Evolutionary conservation across 2,113 vertebrate species (phyloP).

Genomic region (Callocephalon fimbriatum): DNA sequence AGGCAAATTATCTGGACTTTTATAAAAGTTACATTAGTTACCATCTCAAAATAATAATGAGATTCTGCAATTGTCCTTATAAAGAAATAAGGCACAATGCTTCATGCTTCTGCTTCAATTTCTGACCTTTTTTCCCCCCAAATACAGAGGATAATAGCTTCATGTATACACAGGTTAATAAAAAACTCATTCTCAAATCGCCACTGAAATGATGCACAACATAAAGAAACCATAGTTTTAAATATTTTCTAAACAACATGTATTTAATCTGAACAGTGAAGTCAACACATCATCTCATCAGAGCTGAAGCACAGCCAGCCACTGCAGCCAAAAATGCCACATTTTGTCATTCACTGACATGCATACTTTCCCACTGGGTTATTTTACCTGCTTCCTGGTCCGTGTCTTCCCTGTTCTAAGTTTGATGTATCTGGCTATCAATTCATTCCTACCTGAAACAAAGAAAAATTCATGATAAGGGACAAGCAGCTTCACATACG

Average conservation of each 20-base stretch:
- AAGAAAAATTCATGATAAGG: constrained; percentile 72
- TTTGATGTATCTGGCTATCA: constrained; percentile 99
- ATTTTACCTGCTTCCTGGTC: constrained; percentile 98
- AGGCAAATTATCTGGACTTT: constrained; percentile 6
- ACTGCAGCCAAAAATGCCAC: constrained; percentile 72
- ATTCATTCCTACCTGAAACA: constrained; percentile 96
- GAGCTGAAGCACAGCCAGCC: constrained; percentile 80
- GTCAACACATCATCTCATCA: constrained; percentile 61
- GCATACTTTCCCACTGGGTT: constrained; percentile 56
- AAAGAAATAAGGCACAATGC: neutral
- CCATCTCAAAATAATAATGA: neutral
- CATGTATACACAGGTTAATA: neutral
- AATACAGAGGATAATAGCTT: neutral
- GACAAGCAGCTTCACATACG: neutral
- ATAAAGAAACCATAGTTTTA: neutral
- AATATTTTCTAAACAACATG: constrained; percentile 30
- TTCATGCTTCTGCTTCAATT: neutral
- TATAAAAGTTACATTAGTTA: constrained; percentile 29
- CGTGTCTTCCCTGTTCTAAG: constrained; percentile 98
- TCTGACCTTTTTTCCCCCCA: neutral
- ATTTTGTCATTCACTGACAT: constrained; percentile 73
- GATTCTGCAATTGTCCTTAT: neutral
- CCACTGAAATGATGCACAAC: constrained; percentile 62
- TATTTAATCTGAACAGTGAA: constrained; percentile 51
- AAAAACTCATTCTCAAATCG: constrained; percentile 17